Conservation (phyloP, 2,113 vertebrate species). For the Cyprinus carpio region DNA sequence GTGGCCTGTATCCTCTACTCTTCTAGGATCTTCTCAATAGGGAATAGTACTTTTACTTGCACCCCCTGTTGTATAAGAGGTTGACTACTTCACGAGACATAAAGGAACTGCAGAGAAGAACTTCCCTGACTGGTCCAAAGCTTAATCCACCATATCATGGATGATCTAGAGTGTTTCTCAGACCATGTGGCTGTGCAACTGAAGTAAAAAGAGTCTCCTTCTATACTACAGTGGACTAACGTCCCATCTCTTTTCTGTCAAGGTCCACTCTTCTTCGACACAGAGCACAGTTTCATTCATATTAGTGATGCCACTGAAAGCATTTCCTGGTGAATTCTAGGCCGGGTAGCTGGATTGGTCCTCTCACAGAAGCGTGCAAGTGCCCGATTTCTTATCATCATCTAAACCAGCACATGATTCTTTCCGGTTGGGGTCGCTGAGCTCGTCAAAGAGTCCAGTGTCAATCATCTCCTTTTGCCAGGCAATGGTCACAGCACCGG, state of each 20-base stretch:
- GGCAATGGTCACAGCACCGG: conserved; percentile 82
- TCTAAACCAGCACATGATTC: conserved; percentile 63
- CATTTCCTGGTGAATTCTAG: background rate
- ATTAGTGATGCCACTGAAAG: conserved; percentile 35
- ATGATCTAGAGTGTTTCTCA: conserved; percentile 14
- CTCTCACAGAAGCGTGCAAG: conserved; percentile 84
- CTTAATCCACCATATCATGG: conserved; percentile 14
- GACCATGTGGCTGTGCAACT: background rate
- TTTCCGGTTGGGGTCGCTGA: conserved; percentile 84
- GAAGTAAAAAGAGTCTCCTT: background rate
- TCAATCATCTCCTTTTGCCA: conserved; percentile 93
- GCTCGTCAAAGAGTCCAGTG: conserved; percentile 86
- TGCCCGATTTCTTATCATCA: conserved; percentile 82
- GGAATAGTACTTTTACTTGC: conserved; percentile 10
- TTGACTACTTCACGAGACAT: conserved; percentile 33
- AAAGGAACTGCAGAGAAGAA: conserved; percentile 22
- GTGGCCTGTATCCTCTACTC: background rate
- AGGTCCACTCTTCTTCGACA: conserved; percentile 10
- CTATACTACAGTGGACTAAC: background rate
- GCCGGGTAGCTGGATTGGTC: background rate
- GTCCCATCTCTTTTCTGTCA: background rate
- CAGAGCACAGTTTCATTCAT: background rate
- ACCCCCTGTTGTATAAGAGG: background rate
- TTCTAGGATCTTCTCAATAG: conserved; percentile 26
- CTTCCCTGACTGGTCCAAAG: conserved; percentile 21